A percentile compares a stretch with the other conserved stretches of the same genome.
phyloP scores from a whole-genome alignment of 2,113 vertebrate species.

The Steatornis caripensis region DNA sequence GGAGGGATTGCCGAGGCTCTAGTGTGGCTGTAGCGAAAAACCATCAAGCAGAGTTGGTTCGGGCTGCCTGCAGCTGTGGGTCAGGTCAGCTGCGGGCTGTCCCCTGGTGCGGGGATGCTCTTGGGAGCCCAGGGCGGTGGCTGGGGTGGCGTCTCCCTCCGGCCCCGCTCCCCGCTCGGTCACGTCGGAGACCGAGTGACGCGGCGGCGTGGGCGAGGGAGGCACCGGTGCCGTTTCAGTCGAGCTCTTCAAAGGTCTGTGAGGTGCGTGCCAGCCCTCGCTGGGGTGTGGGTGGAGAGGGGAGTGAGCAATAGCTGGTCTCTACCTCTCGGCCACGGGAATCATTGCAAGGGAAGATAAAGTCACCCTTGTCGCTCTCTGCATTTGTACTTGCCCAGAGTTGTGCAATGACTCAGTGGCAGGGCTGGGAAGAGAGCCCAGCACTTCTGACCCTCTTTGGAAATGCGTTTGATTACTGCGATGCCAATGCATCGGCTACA shows the following conservation, averaged over 20 bases:
- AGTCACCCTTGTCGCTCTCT: background rate
- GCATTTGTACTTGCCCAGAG: background rate
- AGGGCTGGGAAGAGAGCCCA: constrained; percentile 1
- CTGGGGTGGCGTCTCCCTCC: background rate
- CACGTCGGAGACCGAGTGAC: background rate
- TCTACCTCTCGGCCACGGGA: background rate
- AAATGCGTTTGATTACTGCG: background rate
- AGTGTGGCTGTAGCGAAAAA: background rate
- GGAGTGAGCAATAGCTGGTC: background rate
- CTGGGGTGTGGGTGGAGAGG: background rate
- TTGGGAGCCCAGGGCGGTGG: background rate
- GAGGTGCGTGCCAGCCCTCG: background rate
- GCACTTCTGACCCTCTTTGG: background rate
- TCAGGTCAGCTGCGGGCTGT: background rate
- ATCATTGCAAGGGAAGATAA: background rate
- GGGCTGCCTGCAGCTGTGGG: background rate
- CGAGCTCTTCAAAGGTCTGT: background rate
- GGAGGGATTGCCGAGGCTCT: background rate
- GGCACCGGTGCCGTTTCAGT: background rate
- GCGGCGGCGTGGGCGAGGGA: rapidly evolving
- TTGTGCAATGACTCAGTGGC: background rate
- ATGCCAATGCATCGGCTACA: background rate
- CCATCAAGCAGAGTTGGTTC: background rate
- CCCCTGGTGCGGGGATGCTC: background rate
- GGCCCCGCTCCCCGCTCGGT: background rate